Evolutionary conservation across 2,113 vertebrate species (phyloP), one percentile per base, ranked within the genome.

Genomic region (Paralichthys olivaceus): DNA sequence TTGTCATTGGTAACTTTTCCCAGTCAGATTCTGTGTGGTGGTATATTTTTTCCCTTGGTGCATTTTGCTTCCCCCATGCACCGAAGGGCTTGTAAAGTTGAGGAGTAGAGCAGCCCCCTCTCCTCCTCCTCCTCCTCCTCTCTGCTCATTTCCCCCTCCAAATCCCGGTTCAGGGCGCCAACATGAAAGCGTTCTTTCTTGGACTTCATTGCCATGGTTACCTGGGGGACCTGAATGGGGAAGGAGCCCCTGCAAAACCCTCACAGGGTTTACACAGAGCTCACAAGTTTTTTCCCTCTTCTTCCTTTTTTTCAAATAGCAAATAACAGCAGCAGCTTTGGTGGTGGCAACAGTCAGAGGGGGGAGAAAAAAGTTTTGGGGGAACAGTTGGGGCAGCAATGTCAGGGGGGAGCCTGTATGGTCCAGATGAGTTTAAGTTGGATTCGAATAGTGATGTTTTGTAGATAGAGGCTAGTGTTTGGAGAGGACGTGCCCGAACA

Each of bases 121-220:
- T 57, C 32, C 74, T 68, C 75, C 81, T 60, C 68, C 75, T 45
- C 59, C 60, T 54, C 37, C 37, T 37, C 32, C 79, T 72, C 85
- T 81, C 86, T 86, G 85, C 87, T 91, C 90, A 90, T 91, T 93
- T 89, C 91, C 91, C 91, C 79, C 87, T 89, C 83, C 86, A 91
- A 90, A 92, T 91, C 91, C 89, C 54, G 86, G 92, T 93, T 89
- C 89, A 90, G 87, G 88, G 89, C 89, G 88, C 91, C 89, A 89
- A 93, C 92, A 92, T 93, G 90, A 94, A 94, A 93, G 94, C 93
- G 92, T 94, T 94, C 92, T 93, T 94, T 92, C 92, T 92, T 91
- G 93, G 89, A 91, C 90, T 93, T 90, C 92, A 93, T 93, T 89
- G 87, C 88, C 90, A 93, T 93, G 93, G 92, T 92, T 93, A 95